Evolutionary conservation across 2,113 vertebrate genomes (phyloP).

Genomic region (Antechinus stuartii): DNA sequence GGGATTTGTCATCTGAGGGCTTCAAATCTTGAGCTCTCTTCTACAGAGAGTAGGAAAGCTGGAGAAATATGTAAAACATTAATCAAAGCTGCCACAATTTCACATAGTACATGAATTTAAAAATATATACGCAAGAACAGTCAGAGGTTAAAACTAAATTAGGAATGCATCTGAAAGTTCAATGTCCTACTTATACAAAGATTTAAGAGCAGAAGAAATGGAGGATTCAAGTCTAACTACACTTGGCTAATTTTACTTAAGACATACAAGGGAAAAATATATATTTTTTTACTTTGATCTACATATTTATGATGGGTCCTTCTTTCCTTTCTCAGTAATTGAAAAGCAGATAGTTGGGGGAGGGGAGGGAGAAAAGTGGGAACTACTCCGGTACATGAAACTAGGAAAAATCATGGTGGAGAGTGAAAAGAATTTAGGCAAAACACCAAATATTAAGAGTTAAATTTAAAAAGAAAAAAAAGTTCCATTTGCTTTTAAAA

Average conservation of each 20-base stretch:
- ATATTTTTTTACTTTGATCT: slow-evolving; percentile 1
- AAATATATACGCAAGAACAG: slow-evolving; percentile 45
- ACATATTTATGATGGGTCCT: neutral
- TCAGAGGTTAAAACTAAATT: slow-evolving; percentile 68
- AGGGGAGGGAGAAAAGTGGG: accelerated
- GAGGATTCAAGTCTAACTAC: no score
- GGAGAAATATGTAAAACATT: slow-evolving; percentile 73
- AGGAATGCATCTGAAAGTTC: slow-evolving; percentile 40
- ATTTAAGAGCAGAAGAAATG: neutral
- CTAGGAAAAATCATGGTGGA: neutral
- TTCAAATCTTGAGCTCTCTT: slow-evolving; percentile 66
- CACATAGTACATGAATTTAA: slow-evolving; percentile 38
- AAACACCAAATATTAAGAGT: slow-evolving; percentile 76
- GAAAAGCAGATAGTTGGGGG: neutral
- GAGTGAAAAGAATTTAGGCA: slow-evolving; percentile 19
- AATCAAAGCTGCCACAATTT: slow-evolving; percentile 59
- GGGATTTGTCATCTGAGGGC: slow-evolving; percentile 61
- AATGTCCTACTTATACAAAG: slow-evolving; percentile 43
- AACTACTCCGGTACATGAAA: neutral
- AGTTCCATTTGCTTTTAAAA: slow-evolving; percentile 49
- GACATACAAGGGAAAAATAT: slow-evolving; percentile 20
- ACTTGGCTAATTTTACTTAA: slow-evolving; percentile 9
- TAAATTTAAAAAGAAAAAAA: slow-evolving; percentile 71
- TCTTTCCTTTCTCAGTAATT: neutral
- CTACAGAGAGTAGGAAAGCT: neutral